phyloP scores from a whole-genome alignment of 2,888 invertebrate species.

The Anagyrus pseudococci region DNA sequence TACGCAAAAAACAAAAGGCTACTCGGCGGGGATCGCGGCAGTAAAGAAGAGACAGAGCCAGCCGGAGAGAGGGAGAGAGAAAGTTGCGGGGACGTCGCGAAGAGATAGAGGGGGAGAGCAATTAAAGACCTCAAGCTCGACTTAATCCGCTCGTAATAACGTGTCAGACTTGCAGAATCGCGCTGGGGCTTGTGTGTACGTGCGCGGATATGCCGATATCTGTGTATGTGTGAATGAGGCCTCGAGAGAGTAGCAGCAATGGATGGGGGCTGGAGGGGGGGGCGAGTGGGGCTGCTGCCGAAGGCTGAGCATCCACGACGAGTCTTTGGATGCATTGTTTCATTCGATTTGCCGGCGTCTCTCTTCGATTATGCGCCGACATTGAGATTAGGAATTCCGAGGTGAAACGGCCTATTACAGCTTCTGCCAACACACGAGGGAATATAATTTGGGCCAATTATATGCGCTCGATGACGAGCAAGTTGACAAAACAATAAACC shows the following conservation, averaged over 20 bases:
- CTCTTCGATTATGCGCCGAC: neutral
- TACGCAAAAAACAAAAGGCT: neutral
- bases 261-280: constrained; percentile 1
- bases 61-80: neutral
- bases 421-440: too few relatives aligned
- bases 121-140: constrained; percentile 41
- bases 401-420: too few relatives aligned
- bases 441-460: too few relatives aligned
- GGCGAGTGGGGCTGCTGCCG: neutral
- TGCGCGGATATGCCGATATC: neutral
- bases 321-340: constrained; percentile 34
- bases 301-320: too few relatives aligned
- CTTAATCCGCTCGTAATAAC: constrained; percentile 47
- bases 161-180: constrained; percentile 44
- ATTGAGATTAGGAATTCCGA: constrained; percentile 7
- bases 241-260: neutral
- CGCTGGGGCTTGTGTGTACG: neutral
- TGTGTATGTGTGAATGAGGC: neutral
- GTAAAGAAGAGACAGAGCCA: neutral
- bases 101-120: constrained; percentile 32
- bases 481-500: neutral
- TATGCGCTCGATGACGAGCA: neutral
- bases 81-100: constrained; percentile 10
- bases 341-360: constrained; percentile 27
- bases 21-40: neutral